Base-by-base conservation (phyloP, 1,140 invertebrate species). In the Drosophila pachea region DNA sequence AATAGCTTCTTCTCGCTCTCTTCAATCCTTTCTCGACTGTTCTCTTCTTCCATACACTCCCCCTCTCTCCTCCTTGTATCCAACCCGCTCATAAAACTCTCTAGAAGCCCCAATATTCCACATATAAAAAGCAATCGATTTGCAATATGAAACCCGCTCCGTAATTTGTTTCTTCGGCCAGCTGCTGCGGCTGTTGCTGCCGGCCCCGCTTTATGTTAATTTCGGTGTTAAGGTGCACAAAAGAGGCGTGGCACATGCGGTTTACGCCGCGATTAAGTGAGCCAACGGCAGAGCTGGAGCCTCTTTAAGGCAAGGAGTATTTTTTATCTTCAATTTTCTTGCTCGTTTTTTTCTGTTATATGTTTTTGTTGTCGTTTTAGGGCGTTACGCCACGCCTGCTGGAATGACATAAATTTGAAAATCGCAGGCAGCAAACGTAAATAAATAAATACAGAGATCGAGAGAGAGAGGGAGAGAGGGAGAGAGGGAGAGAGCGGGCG, bases 151-250 rank as follows among this genome's bases (percentile, higher is more conserved):
- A 77, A 61, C 76, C 64, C 59, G 48, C 45, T 55, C 42, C 56
- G 58, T 73, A 77, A 77, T 77, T 77, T 14, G 7, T 43, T 7
- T 16, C 12, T n/a, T 16, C 14, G 6, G 8, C 6, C 47, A 64
- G 31, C 58, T 55, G 52, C 68, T 72, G 59, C 42, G 11, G 45
- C 7, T 5, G 16, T 11, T 29, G 47, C 16, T 49, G 43, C 50
- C 35, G 33, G 7, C 16, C 29, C 62, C 49, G 45, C 40, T 55
- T 29, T 70, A 79, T 76, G 76, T 79, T 68, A 70, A 71, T 79
- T 74, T 86, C 22, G 56, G 76, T 86, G 74, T 74, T 81, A 86
- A 86, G 76, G 70, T 86, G 81, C 82, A 86, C 59, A 68, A 81
- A 86, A 86, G 48, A 59, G 79, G 81, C 76, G 79, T 74, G 74